phyloP scores from a whole-genome alignment of 2,113 vertebrate species.

The Ornithorhynchus anatinus region DNA sequence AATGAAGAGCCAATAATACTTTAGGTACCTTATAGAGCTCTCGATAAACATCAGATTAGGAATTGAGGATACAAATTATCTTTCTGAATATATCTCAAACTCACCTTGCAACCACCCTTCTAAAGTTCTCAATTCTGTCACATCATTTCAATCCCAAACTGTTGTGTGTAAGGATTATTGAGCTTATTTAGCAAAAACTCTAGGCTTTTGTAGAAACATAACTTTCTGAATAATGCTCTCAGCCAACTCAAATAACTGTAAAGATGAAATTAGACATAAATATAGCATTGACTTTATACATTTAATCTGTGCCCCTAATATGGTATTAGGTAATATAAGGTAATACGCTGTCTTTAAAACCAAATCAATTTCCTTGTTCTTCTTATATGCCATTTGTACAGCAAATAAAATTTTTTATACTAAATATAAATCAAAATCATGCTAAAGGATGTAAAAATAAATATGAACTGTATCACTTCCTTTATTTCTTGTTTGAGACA shows the following conservation, averaged over 20 bases:
- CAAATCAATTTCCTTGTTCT: no score
- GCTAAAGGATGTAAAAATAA: slow-evolving; percentile 13
- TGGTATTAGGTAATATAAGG: no score
- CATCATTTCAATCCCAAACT: no score
- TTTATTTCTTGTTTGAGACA: slow-evolving; percentile 50
- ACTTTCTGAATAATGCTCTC: background rate
- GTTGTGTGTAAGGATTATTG: no score
- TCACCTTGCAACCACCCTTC: background rate
- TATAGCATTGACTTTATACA: no score
- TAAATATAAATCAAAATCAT: background rate
- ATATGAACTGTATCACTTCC: slow-evolving; percentile 41
- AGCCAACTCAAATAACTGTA: no score
- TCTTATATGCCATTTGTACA: no score
- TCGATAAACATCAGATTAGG: background rate
- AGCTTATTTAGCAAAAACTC: no score
- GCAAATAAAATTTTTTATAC: background rate
- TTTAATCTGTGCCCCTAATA: no score
- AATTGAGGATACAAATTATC: background rate
- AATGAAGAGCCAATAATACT: no score
- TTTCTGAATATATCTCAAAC: background rate
- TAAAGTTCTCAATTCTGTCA: background rate
- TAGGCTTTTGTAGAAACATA: slow-evolving; percentile 8
- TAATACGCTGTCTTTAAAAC: no score
- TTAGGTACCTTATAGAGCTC: background rate
- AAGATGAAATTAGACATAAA: no score